Conservation (phyloP, 2,113 vertebrate genomes). For the Brachyhypopomus occidentalis region DNA sequence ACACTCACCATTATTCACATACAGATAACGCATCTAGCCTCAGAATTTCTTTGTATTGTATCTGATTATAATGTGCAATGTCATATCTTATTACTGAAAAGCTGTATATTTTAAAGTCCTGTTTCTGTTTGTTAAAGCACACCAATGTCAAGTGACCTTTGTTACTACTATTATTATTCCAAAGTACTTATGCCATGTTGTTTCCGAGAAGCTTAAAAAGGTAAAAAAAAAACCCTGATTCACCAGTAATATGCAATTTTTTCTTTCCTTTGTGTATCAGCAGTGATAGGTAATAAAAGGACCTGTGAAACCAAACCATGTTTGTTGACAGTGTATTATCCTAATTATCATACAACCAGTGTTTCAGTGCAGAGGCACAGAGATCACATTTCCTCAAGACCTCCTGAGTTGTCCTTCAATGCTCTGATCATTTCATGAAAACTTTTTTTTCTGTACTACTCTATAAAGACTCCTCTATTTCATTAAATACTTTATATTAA, state of each 20-base stretch:
- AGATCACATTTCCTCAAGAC: too few relatives aligned
- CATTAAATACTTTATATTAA: too few relatives aligned
- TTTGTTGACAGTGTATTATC: constrained; percentile 40
- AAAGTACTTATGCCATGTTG: constrained; percentile 23
- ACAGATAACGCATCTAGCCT: not conserved
- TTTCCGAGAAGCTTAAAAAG: constrained; percentile 1
- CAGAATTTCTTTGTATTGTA: constrained; percentile 47
- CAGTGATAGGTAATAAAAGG: constrained; percentile 56
- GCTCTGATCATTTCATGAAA: too few relatives aligned
- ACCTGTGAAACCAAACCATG: constrained; percentile 63
- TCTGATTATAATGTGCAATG: constrained; percentile 70
- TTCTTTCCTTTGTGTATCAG: constrained; percentile 50
- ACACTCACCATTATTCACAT: not conserved
- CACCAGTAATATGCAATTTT: constrained; percentile 19
- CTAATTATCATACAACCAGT: too few relatives aligned
- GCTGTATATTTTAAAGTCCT: constrained; percentile 73
- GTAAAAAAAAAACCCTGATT: constrained; percentile 5
- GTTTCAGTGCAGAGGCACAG: too few relatives aligned
- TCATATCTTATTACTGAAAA: constrained; percentile 56
- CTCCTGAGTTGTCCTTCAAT: too few relatives aligned
- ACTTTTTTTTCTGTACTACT: too few relatives aligned
- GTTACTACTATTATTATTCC: not conserved
- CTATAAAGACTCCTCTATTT: too few relatives aligned
- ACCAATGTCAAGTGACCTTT: constrained; percentile 33
- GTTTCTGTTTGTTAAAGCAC: constrained; percentile 52